phyloP scores from a whole-genome alignment of 30 jellyfish, hydroid and myxozoan species.

The Aurelia aurita region DNA sequence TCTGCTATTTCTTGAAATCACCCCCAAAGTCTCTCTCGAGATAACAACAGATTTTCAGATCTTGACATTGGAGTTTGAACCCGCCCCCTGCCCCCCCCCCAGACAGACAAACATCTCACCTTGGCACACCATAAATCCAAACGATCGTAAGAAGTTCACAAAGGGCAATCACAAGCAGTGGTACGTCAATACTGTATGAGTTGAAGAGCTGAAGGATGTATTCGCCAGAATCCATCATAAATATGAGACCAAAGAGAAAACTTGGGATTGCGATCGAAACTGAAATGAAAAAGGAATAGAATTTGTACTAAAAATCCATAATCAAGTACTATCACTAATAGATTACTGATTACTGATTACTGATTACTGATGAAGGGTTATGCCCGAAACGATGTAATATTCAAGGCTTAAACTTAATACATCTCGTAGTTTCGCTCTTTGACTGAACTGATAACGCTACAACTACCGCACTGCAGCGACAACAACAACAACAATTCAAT shows the following conservation, averaged over 20 bases:
- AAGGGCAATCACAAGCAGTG: slow-evolving; percentile 74
- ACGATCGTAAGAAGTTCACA: slow-evolving; percentile 68
- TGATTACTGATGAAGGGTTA: no score
- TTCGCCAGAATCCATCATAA: slow-evolving; percentile 83
- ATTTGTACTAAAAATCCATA: no score
- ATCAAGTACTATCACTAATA: no score
- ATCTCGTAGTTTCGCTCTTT: no score
- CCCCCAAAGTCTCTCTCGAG: not conserved
- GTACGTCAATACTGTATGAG: slow-evolving; percentile 81
- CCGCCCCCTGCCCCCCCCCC: not conserved
- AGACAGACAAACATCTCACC: slow-evolving; percentile 36
- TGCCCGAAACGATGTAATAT: no score
- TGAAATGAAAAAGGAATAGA: not conserved
- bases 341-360: no score
- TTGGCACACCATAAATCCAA: slow-evolving; percentile 81
- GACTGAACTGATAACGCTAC: no score
- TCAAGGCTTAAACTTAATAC: no score
- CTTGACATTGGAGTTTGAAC: not conserved
- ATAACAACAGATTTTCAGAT: not conserved
- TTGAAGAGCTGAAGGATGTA: slow-evolving; percentile 80
- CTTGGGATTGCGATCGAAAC: slow-evolving; percentile 76
- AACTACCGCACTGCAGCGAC: no score
- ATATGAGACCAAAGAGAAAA: slow-evolving; percentile 66
- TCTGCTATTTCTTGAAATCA: not conserved
- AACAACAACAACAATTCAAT: no score